Base-by-base conservation (phyloP, 2,113 vertebrate genomes). In the Sander lucioperca region DNA sequence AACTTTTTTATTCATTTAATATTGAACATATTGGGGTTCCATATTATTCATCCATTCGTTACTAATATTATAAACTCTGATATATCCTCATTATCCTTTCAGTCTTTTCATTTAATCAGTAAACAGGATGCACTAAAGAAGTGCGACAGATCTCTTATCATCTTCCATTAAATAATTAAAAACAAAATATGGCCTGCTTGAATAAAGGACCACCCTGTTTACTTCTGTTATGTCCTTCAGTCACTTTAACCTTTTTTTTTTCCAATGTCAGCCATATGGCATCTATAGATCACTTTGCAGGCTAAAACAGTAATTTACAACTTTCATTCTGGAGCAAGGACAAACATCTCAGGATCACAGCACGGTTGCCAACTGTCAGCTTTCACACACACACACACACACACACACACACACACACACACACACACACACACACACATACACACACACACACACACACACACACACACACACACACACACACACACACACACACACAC, bases 231-330 rank as follows among this genome's bases (percentile, higher is more conserved):
- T 66, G 39, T 62, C 39, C 62, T 62, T 59, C 9, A 36, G 14
- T 67, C 12, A 10, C 54, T 84, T 62, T 67, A 74, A 87, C 63
- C 74, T 85, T 39, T 27, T 2, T 79, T 58, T 85, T 39, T 2
- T 51, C 16, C 59, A 33, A 84, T 89, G 79, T 77, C 76, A 75
- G 5, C 27, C 2, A 6, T 39, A 43, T 43, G 23, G 33, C 72
- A 62, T 77, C 12, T 69, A 21, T 53, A 77, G 73, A 69, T 86
- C 57, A 68, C 25, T 80, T 76, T 57, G 11, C 67, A 62, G 64
- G 62, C 62, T 82, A 80, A 83, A 91, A 91, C 70, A 8, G 67
- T 72, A 18, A 69, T 88, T 88, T 88, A 87, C 84, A 81, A 77
- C 58, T 51, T 78, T 64, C 84, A 83, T 68, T 59, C 65, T 77